phyloP scores from a whole-genome alignment of 2,888 invertebrate species.

The Beris chalybata region DNA sequence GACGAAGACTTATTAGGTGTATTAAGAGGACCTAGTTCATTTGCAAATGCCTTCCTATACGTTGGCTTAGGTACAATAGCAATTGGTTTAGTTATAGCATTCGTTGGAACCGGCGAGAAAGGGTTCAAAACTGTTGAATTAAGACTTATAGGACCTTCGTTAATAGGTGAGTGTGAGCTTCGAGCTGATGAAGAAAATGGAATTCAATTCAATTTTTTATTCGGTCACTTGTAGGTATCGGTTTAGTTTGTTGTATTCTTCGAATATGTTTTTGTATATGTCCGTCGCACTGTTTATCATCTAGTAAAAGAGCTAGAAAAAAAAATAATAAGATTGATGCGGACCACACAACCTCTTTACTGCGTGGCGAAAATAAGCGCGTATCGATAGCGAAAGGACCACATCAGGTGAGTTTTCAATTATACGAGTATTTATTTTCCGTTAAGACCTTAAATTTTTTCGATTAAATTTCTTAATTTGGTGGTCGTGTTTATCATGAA shows the following conservation, averaged over 20 bases:
- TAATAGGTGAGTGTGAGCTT: slow-evolving; percentile 58
- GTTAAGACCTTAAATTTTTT: background rate
- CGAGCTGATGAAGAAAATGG: background rate
- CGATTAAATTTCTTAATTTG: background rate
- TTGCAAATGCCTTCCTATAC: slow-evolving; percentile 81
- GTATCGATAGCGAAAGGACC: slow-evolving; percentile 54
- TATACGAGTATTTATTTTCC: background rate
- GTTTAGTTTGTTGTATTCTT: slow-evolving; percentile 79
- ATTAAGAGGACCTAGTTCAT: slow-evolving; percentile 72
- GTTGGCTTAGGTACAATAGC: slow-evolving; percentile 83
- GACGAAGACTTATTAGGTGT: slow-evolving; percentile 71
- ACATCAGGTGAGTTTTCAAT: slow-evolving; percentile 46
- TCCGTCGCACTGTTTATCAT: slow-evolving; percentile 73
- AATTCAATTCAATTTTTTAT: background rate
- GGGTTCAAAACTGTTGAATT: slow-evolving; percentile 84
- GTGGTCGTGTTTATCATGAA: background rate
- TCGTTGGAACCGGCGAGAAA: slow-evolving; percentile 89
- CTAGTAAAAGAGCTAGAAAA: slow-evolving; percentile 65
- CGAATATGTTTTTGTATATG: slow-evolving; percentile 83
- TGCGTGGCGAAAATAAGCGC: slow-evolving; percentile 55
- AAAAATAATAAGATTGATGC: slow-evolving; percentile 58
- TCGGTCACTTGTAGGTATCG: slow-evolving; percentile 60
- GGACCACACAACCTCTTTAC: slow-evolving; percentile 56
- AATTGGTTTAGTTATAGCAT: slow-evolving; percentile 82
- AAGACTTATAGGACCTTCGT: slow-evolving; percentile 82